Percentiles rank a stretch among this genome's conserved stretches.
Evolutionary conservation across 2,113 vertebrate genomes (phyloP).

Genomic region (Porphyrio hochstetteri): DNA sequence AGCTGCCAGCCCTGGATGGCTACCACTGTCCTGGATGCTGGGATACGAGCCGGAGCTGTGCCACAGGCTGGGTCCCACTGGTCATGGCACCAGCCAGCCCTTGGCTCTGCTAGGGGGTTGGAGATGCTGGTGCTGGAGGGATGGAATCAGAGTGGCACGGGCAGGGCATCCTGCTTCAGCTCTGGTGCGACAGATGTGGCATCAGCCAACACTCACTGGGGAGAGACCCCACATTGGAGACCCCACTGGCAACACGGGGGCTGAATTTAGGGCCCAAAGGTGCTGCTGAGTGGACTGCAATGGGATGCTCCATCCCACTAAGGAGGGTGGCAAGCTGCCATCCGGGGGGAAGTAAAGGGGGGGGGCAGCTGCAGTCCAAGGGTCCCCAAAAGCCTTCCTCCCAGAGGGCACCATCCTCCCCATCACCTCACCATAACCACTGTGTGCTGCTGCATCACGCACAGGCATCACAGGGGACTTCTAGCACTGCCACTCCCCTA

Average conservation of each 20-base stretch:
- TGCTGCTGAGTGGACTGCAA: not conserved
- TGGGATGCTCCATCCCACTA: not conserved
- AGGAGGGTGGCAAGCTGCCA: accelerated
- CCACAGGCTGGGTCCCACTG: not conserved
- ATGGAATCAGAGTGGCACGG: accelerated
- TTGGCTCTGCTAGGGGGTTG: not conserved
- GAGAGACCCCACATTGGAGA: not conserved
- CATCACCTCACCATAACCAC: not conserved
- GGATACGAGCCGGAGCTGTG: not conserved
- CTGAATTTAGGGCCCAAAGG: not conserved
- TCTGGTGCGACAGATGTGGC: accelerated
- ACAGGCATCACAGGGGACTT: accelerated
- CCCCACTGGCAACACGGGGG: accelerated
- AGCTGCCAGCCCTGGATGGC: not conserved
- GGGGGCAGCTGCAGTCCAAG: accelerated
- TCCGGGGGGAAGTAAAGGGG: too few species aligned
- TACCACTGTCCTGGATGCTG: accelerated
- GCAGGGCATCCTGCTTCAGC: accelerated
- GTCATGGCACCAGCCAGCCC: accelerated
- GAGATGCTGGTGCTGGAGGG: accelerated
- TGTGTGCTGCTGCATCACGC: accelerated
- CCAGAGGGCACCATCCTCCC: not conserved
- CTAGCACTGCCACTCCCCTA: not conserved
- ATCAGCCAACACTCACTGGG: accelerated
- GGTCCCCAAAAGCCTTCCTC: not conserved